Conservation (phyloP, 2,888 invertebrate genomes). For the Euzophera pinguis region DNA sequence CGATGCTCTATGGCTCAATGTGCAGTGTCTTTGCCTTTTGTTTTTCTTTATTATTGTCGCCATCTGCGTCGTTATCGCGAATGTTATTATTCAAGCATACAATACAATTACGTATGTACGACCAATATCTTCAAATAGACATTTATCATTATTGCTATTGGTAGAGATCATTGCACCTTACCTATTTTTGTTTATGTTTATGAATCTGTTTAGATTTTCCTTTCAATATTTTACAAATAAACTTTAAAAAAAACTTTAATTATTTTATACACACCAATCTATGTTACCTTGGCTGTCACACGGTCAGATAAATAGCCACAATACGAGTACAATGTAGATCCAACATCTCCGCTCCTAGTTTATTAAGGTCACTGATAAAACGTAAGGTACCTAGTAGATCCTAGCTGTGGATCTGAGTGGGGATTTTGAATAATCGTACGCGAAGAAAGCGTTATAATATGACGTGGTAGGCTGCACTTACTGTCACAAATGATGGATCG, state of each 20-base stretch:
- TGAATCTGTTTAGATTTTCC: neutral
- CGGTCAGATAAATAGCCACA: neutral
- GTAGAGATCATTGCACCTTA: conserved; percentile 5
- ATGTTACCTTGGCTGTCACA: conserved; percentile 1
- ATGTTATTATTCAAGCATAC: conserved; percentile 7
- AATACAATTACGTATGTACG: neutral
- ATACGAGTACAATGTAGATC: neutral
- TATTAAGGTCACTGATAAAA: neutral
- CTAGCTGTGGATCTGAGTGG: too few species aligned
- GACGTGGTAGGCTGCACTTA: conserved; percentile 37
- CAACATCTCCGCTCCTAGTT: neutral
- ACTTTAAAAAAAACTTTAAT: too few species aligned
- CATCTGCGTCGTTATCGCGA: conserved; percentile 5
- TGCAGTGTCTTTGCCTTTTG: conserved; percentile 2
- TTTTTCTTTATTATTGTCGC: conserved; percentile 2
- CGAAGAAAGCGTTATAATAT: conserved; percentile 32
- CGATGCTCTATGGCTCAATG: conserved; percentile 2
- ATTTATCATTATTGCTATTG: conserved; percentile 3
- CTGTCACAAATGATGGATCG: conserved; percentile 43
- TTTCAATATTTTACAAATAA: neutral
- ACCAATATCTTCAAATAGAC: conserved; percentile 6
- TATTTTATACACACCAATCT: neutral
- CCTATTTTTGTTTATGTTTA: neutral
- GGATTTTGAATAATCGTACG: conserved; percentile 17
- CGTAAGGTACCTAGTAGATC: too few species aligned